These are phyloP conservation scores for Sarcophaga rosellei DNA, from an alignment of 2,888 invertebrate species.

Conservation along the genomic window DNA sequence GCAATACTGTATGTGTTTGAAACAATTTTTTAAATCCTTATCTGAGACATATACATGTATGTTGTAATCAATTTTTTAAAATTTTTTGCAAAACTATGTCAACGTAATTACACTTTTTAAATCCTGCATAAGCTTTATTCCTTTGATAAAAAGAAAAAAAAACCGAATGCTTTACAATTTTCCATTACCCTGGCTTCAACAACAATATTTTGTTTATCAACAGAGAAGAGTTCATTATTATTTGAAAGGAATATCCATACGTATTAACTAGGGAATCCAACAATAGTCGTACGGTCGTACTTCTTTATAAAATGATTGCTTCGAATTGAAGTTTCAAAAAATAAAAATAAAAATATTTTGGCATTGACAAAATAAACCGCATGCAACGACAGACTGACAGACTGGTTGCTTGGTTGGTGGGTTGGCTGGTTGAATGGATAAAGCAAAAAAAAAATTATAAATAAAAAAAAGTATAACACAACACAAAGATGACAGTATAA, in stretches of 20 bases:
- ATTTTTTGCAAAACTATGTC: no score
- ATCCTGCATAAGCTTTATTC: neutral
- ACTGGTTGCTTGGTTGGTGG: neutral
- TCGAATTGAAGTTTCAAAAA: neutral
- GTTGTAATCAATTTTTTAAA: no score
- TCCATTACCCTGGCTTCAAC: neutral
- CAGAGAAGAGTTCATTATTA: constrained; percentile 42
- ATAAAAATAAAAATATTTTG: constrained; percentile 8
- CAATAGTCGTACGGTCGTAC: neutral
- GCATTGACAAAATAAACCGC: constrained; percentile 40
- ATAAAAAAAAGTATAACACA: neutral
- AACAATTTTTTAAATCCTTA: no score
- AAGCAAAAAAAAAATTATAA: constrained; percentile 29
- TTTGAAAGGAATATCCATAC: constrained; percentile 38
- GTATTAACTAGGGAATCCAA: constrained; percentile 20
- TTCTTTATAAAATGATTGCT: neutral
- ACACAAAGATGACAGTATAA: neutral
- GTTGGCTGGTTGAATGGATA: neutral
- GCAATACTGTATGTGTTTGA: no score
- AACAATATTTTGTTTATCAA: constrained; percentile 1
- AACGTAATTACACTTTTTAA: no score
- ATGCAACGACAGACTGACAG: neutral
- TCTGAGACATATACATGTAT: no score
- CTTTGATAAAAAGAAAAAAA: neutral
- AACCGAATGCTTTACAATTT: neutral